Percentiles rank a stretch among this genome's conserved stretches.
These are phyloP conservation scores for Aphelenchoides avenae DNA, from an alignment of 1,140 invertebrate genomes.

Conservation along the genomic window DNA sequence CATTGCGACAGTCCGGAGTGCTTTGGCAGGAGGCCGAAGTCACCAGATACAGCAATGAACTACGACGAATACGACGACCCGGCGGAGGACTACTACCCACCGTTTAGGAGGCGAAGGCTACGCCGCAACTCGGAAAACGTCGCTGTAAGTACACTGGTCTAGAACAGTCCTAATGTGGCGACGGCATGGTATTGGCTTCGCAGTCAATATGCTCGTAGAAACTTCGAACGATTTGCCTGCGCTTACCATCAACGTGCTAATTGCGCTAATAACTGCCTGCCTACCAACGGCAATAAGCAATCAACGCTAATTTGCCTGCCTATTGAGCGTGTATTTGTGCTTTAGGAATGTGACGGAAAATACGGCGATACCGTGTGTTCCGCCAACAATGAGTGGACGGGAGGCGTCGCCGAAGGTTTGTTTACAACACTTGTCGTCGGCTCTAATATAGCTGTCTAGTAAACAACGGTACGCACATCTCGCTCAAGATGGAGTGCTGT, in stretches of 20 bases:
- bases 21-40: conserved; percentile 16
- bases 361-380: conserved; percentile 22
- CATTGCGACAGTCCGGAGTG: conserved; percentile 30
- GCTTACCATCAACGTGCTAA: no score
- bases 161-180: neutral
- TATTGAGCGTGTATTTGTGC: no score
- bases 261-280: no score
- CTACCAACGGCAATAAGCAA: no score
- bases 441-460: neutral
- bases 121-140: conserved; percentile 22
- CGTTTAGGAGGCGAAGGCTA: conserved; percentile 5
- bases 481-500: conserved; percentile 37
- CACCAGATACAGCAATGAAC: conserved; percentile 2
- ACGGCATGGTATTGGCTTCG: neutral
- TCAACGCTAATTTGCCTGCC: no score
- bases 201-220: no score
- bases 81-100: neutral
- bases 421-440: no score
- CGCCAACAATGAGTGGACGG: conserved; percentile 43
- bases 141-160: conserved; percentile 11
- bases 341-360: conserved; percentile 28
- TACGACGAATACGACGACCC: conserved; percentile 24
- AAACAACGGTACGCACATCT: conserved; percentile 46
- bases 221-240: no score
- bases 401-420: conserved; percentile 25